Conservation (phyloP, 2,113 vertebrate genomes). For the Indicator indicator region DNA sequence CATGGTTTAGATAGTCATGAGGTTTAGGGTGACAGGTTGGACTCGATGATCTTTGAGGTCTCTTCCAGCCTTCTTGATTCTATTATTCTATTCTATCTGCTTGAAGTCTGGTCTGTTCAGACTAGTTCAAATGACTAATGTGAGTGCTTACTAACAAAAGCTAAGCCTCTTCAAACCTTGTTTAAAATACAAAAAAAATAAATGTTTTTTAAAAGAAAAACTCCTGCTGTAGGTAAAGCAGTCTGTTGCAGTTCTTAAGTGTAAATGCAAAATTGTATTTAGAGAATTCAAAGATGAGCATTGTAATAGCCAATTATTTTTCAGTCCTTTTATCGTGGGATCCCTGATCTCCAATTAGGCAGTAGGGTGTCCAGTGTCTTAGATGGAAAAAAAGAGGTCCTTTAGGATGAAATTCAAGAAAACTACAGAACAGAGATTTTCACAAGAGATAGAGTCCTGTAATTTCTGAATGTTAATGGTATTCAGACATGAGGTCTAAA, state of each 20-base stretch:
- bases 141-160: not conserved
- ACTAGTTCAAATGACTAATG: not conserved
- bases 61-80: no score
- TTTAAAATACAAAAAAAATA: not conserved
- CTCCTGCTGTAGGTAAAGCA: not conserved
- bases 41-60: no score
- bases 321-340: not conserved
- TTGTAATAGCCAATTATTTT: slow-evolving; percentile 20
- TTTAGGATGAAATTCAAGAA: not conserved
- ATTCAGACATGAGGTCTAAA: not conserved
- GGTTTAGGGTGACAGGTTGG: no score
- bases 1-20: no score
- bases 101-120: not conserved
- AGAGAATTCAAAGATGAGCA: not conserved
- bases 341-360: not conserved
- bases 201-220: not conserved
- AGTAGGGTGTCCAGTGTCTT: not conserved
- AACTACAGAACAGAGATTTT: not conserved
- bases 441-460: not conserved
- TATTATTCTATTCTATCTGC: no score
- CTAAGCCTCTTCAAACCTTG: not conserved
- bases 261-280: slow-evolving; percentile 21
- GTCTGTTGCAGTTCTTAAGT: not conserved
- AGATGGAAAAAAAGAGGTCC: not conserved
- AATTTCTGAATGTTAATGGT: not conserved